Evolutionary conservation across 2,888 invertebrate genomes (phyloP), one percentile per base, ranked within the genome.

Genomic region (Synergus itoensis): DNA sequence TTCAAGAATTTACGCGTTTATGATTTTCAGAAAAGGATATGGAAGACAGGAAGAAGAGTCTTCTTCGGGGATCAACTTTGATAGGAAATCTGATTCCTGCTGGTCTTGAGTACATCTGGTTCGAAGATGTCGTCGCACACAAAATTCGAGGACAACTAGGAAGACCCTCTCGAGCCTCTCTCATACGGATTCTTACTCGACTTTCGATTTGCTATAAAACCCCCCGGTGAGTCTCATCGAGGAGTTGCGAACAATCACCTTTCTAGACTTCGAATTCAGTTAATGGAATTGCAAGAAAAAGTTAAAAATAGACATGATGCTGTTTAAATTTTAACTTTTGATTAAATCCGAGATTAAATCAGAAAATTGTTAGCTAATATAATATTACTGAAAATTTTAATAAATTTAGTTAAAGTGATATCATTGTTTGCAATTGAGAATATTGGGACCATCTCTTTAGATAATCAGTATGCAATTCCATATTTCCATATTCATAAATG

Each of bases 31-130:
- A 64, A 64, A 64, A 64, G 4, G 14, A 9, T 41, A n/a, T n/a
- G n/a, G 8, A 64, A n/a, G 79, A 76, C 63, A 48, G 77, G 57
- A 77, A 60, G 63, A 77, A 53, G 53, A 14, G 41, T 36, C 73
- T 80, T 57, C 36, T 43, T 53, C 69, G 41, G 76, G 76, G 76
- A 77, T 77, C 63, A 63, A 77, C 79, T 82, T 77, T 76, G 84
- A 85, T 86, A 85, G 83, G 86, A 86, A 86, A 86, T 86, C 85
- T 84, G 85, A 85, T 84, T 83, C 85, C 85, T 80, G 80, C 81
- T 81, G 73, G 67, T 76, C 75, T 82, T 79, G 77, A 81, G 79
- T 84, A 77, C 86, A 85, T 86, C 84, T 86, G 86, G 85, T 84
- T 80, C 79, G 67, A 75, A 85, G 79, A 67, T 78, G 76, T 79